Evolutionary conservation across 2,113 vertebrate species (phyloP), one percentile per base, ranked within the genome.

Genomic region (Myotis lucifugus): DNA sequence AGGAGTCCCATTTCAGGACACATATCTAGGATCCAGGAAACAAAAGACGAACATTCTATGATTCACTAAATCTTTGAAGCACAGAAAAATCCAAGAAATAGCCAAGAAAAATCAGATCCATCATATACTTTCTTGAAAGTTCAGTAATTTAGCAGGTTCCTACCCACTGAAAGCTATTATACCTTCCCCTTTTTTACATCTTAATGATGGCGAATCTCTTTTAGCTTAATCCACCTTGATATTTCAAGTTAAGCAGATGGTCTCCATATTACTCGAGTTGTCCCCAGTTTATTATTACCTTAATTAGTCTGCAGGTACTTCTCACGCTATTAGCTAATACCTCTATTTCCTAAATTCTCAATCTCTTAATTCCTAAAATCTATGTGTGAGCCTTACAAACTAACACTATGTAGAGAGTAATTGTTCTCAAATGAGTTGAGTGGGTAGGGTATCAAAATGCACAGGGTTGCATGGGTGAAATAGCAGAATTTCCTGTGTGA

Each of bases 1-100:
- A 54, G 29, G 14, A 79, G 2, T 81, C n/a, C 42, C 48, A 52
- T 74, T 52, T 84, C 23, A 50, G 12, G 27, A 48, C 25, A 69
- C 18, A 19, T 14, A 6, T 40, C 61, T 56, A 81, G 29, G 29
- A 52, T 74, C n/a, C 23, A 81, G 18, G 4, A 66, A 67, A 59
- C 12, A 77, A 5, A 72, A 59, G 56, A 59, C 21, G 46, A 48
- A 32, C 21, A 27, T 70, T 74, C 19, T 64, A 15, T 21, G 12
- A 52, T 86, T 78, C 82, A 78, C 19, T 48, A 54, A 23, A 67
- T 87, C 54, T 87, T 78, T 86, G 69, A 89, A 86, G 40, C 34
- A 54, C n/a, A 82, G 76, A 64, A 93, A 93, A 90, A 59, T 73
- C 46, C 88, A 73, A 86, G 40, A 83, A 86, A 86, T 6, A 56